Conservation (phyloP, 2,797 vertebrate species). For the Antrozous pallidus region DNA sequence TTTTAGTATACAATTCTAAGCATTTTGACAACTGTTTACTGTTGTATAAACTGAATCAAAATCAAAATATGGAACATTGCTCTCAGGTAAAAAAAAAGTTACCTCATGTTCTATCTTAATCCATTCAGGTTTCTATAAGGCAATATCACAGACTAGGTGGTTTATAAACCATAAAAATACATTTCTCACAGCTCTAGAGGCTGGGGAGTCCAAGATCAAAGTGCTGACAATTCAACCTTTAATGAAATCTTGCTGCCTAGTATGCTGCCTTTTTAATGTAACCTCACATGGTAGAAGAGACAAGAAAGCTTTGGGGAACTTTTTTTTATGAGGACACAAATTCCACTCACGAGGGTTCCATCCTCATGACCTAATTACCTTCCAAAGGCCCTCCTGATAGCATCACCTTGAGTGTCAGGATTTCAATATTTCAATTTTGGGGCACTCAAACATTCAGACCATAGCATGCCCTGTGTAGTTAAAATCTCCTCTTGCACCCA, state of each 20-base stretch:
- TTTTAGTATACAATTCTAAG: background rate
- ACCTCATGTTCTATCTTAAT: background rate
- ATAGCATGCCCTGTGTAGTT: background rate
- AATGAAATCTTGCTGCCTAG: background rate
- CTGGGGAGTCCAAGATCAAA: background rate
- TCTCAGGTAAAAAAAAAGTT: background rate
- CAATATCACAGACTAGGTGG: background rate
- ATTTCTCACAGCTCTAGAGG: background rate
- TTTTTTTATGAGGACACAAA: background rate
- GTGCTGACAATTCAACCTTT: background rate
- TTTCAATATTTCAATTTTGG: background rate
- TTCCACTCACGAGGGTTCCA: background rate
- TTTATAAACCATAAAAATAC: background rate
- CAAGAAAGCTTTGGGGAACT: background rate
- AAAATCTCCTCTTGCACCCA: background rate
- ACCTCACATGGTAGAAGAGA: background rate
- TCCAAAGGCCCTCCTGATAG: background rate
- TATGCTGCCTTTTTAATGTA: background rate
- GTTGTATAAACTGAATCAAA: background rate
- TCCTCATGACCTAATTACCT: background rate
- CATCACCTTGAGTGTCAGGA: background rate
- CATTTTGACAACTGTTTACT: background rate
- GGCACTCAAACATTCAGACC: background rate
- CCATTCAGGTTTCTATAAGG: background rate
- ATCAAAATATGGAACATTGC: background rate